phyloP scores from a whole-genome alignment of 2,797 vertebrate species.

The Kryptopterus vitreolus region DNA sequence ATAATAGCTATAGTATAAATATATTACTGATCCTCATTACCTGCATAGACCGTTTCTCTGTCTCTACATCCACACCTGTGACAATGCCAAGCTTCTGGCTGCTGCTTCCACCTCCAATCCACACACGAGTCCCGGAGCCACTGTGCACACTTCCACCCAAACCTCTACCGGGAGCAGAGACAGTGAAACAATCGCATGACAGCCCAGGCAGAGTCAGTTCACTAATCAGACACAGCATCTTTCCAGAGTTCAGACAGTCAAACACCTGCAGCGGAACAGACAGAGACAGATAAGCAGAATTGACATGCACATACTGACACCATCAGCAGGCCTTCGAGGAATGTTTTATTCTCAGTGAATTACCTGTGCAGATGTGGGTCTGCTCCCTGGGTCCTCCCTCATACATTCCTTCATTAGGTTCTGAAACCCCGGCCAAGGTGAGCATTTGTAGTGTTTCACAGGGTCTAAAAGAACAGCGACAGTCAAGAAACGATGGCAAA shows the following conservation, averaged over 20 bases:
- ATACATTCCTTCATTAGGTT: constrained; percentile 89
- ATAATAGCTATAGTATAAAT: neutral
- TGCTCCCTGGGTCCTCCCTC: constrained; percentile 85
- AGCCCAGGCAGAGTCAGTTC: constrained; percentile 71
- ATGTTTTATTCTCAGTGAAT: neutral
- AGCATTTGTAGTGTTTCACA: constrained; percentile 87
- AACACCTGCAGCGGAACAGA: constrained; percentile 77
- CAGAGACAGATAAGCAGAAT: neutral
- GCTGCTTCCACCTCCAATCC: constrained; percentile 88
- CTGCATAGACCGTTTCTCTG: constrained; percentile 72
- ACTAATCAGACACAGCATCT: constrained; percentile 86
- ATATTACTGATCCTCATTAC: constrained; percentile 64
- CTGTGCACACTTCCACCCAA: constrained; percentile 56
- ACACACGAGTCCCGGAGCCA: constrained; percentile 63
- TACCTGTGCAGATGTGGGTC: constrained; percentile 92
- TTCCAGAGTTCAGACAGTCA: constrained; percentile 85
- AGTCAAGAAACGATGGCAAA: neutral
- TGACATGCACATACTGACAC: neutral
- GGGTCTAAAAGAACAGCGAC: constrained; percentile 77
- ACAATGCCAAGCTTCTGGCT: constrained; percentile 77
- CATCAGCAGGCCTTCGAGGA: neutral
- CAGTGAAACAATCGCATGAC: constrained; percentile 80
- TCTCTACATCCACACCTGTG: constrained; percentile 78
- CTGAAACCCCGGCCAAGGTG: constrained; percentile 88
- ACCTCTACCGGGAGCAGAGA: constrained; percentile 50